Conservation (phyloP, 2,113 vertebrate species). For the Phyllostomus discolor region DNA sequence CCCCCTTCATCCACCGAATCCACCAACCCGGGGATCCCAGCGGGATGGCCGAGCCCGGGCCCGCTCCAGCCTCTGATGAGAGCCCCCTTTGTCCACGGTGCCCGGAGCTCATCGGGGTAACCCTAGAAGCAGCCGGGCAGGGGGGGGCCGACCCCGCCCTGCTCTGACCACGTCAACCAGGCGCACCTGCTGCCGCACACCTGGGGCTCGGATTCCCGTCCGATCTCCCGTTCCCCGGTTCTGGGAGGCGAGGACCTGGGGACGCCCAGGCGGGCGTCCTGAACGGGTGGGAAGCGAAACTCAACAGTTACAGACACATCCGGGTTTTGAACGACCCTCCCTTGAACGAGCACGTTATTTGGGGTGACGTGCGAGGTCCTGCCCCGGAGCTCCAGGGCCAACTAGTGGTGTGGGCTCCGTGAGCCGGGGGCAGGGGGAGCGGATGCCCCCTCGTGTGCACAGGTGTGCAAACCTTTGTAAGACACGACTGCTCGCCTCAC, state of each 20-base stretch:
- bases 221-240: neutral
- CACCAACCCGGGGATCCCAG: conserved; percentile 43
- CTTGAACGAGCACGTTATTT: neutral
- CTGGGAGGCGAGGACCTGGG: neutral
- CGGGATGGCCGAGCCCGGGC: neutral
- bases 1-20: conserved; percentile 12
- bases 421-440: neutral
- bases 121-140: neutral
- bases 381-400: neutral
- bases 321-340: neutral
- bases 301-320: neutral
- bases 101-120: neutral
- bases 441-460: neutral
- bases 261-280: neutral
- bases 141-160: neutral
- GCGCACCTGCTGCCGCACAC: accelerated
- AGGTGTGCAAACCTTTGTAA: neutral
- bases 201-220: neutral
- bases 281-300: neutral
- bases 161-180: neutral
- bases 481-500: neutral
- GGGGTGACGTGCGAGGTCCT: neutral
- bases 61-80: conserved; percentile 8
- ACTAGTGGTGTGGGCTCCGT: neutral
- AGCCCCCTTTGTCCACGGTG: neutral